Evolutionary conservation across 2,113 vertebrate species (phyloP).

Genomic region (Sebastes fasciatus): DNA sequence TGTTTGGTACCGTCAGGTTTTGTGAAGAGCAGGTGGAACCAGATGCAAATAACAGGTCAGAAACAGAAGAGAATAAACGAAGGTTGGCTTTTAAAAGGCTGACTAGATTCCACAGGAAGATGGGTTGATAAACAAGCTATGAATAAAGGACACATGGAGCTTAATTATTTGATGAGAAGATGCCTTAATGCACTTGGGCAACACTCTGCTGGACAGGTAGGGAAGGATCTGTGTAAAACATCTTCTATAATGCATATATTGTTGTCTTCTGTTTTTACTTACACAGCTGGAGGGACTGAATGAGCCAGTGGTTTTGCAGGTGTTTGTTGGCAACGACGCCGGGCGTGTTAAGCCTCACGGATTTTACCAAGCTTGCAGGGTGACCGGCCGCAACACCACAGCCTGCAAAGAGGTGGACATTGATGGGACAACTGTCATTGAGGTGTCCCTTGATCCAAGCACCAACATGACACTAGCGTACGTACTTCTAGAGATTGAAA

Average conservation of each 20-base stretch:
- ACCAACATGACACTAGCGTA: constrained; percentile 97
- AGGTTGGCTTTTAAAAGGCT: constrained; percentile 6
- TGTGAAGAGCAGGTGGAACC: not conserved
- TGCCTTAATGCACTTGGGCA: not conserved
- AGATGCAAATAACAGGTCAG: not conserved
- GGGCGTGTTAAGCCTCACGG: constrained; percentile 98
- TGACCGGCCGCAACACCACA: constrained; percentile 97
- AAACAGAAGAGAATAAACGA: not conserved
- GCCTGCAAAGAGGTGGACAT: constrained; percentile 98
- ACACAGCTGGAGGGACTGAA: constrained; percentile 94
- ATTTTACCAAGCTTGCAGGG: constrained; percentile 98
- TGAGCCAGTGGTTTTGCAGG: constrained; percentile 93
- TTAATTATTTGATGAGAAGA: not conserved
- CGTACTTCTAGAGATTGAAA: constrained; percentile 69
- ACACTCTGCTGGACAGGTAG: constrained; percentile 10
- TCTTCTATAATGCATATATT: not conserved
- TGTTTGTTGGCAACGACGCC: constrained; percentile 95
- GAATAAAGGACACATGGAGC: not conserved
- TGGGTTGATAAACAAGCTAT: not conserved
- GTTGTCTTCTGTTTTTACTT: constrained; percentile 1
- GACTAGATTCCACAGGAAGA: not conserved
- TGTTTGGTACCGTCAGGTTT: not conserved
- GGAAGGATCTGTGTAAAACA: not conserved
- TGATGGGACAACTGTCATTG: constrained; percentile 97
- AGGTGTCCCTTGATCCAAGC: constrained; percentile 94